These are phyloP conservation scores for Acromyrmex heyeri DNA, from an alignment of 1,140 invertebrate genomes.

Conservation along the genomic window DNA sequence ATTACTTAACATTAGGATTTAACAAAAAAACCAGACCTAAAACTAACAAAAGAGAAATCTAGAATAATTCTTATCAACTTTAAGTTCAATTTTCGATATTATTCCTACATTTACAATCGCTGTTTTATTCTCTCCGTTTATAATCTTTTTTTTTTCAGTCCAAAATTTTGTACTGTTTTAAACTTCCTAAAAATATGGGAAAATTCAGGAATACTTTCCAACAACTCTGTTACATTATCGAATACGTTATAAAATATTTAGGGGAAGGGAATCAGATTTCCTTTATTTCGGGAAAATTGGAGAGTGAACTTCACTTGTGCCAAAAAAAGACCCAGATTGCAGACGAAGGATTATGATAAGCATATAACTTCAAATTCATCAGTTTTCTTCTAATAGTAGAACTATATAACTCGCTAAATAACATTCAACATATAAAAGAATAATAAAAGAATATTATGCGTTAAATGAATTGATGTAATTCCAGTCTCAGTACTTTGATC, in stretches of 20 bases:
- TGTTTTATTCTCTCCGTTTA: no score
- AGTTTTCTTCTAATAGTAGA: background rate
- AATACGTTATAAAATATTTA: no score
- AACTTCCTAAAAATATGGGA: no score
- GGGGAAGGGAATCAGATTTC: no score
- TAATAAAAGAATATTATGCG: slow-evolving; percentile 7
- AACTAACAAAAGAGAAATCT: background rate
- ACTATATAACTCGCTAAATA: background rate
- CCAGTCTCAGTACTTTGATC: slow-evolving; percentile 16
- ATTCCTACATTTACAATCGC: no score
- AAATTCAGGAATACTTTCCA: no score
- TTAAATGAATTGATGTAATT: slow-evolving; percentile 19
- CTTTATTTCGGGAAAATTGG: no score
- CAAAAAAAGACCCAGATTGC: no score
- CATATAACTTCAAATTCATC: background rate
- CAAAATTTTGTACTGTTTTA: no score
- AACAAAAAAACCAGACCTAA: background rate
- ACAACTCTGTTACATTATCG: no score
- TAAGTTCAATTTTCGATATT: background rate
- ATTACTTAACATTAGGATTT: background rate
- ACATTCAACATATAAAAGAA: background rate
- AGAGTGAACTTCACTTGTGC: no score
- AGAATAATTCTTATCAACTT: background rate
- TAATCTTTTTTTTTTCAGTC: no score
- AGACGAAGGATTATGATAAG: background rate